Evolutionary conservation across 2,113 vertebrate species (phyloP).

Genomic region (Polyodon spathula): DNA sequence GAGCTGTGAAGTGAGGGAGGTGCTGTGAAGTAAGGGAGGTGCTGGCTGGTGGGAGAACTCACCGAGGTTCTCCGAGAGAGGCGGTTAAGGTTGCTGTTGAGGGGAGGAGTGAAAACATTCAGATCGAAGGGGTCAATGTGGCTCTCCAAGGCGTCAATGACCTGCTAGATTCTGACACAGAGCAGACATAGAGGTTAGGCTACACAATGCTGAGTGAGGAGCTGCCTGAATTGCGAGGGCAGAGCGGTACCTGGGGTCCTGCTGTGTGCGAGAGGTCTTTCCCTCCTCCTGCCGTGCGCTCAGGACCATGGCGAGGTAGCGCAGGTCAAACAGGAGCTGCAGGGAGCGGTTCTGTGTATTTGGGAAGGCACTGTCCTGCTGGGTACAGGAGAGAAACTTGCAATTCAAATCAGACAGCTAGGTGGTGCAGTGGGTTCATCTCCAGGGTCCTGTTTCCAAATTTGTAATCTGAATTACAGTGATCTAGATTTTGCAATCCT

Average conservation of each 20-base stretch:
- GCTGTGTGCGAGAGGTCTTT: conserved; percentile 56
- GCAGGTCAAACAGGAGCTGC: conserved; percentile 84
- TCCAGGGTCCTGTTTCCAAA: no score
- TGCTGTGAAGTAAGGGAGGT: neutral
- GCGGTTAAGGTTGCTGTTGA: conserved; percentile 75
- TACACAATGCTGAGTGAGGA: no score
- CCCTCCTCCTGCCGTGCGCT: conserved; percentile 56
- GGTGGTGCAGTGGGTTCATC: no score
- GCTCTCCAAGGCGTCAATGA: conserved; percentile 73
- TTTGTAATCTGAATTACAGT: no score
- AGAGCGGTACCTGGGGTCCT: conserved; percentile 60
- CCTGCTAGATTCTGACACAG: conserved; percentile 59
- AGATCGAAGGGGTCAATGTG: conserved; percentile 92
- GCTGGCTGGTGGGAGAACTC: conserved; percentile 13
- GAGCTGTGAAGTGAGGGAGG: neutral
- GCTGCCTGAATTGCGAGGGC: no score
- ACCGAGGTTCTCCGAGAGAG: conserved; percentile 83
- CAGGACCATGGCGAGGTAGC: conserved; percentile 70
- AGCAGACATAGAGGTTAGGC: neutral
- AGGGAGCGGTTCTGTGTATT: conserved; percentile 84
- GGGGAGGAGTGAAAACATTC: conserved; percentile 81
- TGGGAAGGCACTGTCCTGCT: conserved; percentile 47
- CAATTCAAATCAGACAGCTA: neutral
- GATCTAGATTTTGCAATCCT: no score
- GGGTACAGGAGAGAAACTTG: conserved; percentile 29